Base-by-base conservation (phyloP, 2,113 vertebrate species). In the Erythrolamprus reginae region DNA sequence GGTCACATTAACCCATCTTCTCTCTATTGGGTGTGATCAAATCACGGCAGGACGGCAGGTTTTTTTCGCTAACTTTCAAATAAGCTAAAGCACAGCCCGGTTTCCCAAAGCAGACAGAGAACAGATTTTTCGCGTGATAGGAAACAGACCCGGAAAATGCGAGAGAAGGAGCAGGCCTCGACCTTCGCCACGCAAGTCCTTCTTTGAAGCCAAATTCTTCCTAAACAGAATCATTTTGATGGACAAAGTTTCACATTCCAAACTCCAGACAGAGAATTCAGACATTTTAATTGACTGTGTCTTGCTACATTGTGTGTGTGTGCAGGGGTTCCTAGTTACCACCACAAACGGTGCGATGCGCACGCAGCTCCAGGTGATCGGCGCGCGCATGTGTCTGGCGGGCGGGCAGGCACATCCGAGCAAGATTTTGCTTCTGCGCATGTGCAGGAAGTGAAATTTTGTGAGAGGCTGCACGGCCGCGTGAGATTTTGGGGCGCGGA, bases 181-280 rank as follows among this genome's bases (percentile, higher is more conserved):
- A n/a, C 47, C 84, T 52, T 90, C 82, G 45, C 88, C 84, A 85
- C 26, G 56, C 89, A 93, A 89, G 87, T 89, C 84, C 84, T 24
- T 89, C 84, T 83, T 24, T 89, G 84, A 87, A 86, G 84, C 28
- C 91, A 90, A 89, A 82, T 93, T 52, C 65, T 96, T 93, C 53
- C 42, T 58, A 6, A 8, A 65, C 89, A 93, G 88, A 89, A 24
- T 88, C 88, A 70, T 82, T 61, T 85, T 92, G 0, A 93, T 92
- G 70, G 90, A 92, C 90, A 89, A 93, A 89, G 70, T 38, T 92
- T 91, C 92, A 94, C 3, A 45, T 77, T 70, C 42, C 88, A 56
- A 92, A 91, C 90, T 96, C 88, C 89, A 94, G 92, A 26, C 92
- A 94, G 87, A 89, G 55, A 93, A 93, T 91, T 95, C 89, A 90